Conservation (phyloP, 2,797 vertebrate genomes). For the Anomalospiza imberbis region DNA sequence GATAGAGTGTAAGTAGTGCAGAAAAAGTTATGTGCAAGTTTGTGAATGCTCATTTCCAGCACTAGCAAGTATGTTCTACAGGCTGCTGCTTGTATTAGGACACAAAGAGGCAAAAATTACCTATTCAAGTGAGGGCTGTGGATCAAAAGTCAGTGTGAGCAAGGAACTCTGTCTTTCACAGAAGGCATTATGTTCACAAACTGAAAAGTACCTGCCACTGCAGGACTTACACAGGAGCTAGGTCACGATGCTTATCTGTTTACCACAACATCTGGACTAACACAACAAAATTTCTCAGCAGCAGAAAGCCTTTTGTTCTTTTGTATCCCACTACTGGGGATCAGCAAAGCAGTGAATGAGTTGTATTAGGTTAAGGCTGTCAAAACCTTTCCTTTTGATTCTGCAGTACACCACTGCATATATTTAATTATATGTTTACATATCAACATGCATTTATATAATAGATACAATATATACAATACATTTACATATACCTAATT, state of each 20-base stretch:
- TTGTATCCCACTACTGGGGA: not conserved
- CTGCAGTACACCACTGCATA: not conserved
- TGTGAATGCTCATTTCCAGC: not conserved
- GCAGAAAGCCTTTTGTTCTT: not conserved
- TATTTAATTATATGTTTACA: not conserved
- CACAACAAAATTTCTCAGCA: not conserved
- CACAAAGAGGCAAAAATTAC: not conserved
- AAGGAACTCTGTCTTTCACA: not conserved
- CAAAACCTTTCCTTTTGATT: not conserved
- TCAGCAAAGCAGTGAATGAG: not conserved
- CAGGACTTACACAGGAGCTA: not conserved
- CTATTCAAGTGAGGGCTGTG: not conserved
- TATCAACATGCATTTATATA: not conserved
- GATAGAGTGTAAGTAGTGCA: not conserved
- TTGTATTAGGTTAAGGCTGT: not conserved
- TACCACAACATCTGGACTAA: not conserved
- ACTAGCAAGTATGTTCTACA: not conserved
- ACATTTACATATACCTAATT: not conserved
- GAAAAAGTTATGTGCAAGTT: not conserved
- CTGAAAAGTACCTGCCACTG: not conserved
- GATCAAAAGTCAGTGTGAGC: not conserved
- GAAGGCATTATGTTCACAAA: not conserved
- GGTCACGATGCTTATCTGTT: not conserved
- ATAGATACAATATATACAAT: not conserved
- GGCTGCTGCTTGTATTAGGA: not conserved